Percentiles rank a stretch among this genome's conserved stretches.
phyloP scores from a whole-genome alignment of 2,797 vertebrate genomes.

The Spheniscus humboldti region DNA sequence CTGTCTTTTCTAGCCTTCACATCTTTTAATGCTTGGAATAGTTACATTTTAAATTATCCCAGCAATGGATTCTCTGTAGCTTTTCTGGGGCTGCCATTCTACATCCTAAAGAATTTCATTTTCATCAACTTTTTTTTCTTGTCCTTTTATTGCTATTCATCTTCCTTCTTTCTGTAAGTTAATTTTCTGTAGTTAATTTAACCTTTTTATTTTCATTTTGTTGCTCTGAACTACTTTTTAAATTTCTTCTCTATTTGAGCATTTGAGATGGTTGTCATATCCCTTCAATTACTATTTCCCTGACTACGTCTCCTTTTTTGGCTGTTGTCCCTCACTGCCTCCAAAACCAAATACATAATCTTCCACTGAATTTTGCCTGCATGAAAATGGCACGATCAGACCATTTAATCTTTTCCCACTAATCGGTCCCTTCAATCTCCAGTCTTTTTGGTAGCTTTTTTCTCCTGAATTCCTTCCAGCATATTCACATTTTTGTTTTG shows the following conservation, averaged over 20 bases:
- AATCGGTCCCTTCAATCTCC: conserved; percentile 12
- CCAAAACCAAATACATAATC: neutral
- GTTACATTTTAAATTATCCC: neutral
- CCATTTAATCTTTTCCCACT: conserved; percentile 9
- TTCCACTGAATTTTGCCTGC: neutral
- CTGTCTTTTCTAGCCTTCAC: neutral
- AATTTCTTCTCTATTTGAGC: neutral
- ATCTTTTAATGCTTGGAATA: neutral
- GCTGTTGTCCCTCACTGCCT: neutral
- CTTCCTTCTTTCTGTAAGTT: neutral
- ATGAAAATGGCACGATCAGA: neutral
- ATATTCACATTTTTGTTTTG: neutral
- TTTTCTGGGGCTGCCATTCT: neutral
- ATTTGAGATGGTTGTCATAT: neutral
- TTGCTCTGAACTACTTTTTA: neutral
- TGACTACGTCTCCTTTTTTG: neutral
- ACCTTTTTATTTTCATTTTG: neutral
- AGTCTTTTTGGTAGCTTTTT: neutral
- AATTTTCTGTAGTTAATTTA: neutral
- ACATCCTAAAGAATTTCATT: neutral
- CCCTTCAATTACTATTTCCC: neutral
- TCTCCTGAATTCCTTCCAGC: neutral
- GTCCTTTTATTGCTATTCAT: neutral
- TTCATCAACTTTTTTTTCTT: neutral
- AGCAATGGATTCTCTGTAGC: neutral